Conservation (phyloP, 2,113 vertebrate species). For the Calyptomena viridis region DNA sequence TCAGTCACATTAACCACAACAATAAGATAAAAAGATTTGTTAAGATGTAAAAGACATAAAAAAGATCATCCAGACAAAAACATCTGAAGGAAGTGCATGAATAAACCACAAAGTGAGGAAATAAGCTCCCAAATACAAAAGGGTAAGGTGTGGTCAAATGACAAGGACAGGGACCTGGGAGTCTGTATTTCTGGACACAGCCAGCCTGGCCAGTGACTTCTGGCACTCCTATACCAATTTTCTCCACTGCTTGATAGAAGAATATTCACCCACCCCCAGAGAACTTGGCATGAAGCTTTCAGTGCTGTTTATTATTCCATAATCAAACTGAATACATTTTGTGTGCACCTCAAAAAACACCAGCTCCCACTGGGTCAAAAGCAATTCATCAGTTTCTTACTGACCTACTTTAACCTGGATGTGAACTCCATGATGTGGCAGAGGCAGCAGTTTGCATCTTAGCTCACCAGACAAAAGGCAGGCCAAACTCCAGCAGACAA, state of each 20-base stretch:
- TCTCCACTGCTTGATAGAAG: background rate
- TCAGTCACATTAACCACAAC: background rate
- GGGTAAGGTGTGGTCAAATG: background rate
- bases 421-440: background rate
- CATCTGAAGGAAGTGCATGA: background rate
- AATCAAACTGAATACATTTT: background rate
- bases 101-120: background rate
- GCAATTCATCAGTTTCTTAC: background rate
- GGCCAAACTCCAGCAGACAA: background rate
- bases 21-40: background rate
- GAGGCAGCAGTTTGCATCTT: background rate
- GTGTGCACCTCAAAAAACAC: background rate
- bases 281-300: background rate
- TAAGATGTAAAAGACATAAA: background rate
- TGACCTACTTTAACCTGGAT: constrained; percentile 32
- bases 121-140: background rate
- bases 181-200: background rate
- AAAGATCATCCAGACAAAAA: background rate
- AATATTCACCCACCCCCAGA: background rate
- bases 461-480: background rate
- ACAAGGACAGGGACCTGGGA: background rate
- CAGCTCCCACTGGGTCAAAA: constrained; percentile 13
- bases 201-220: background rate
- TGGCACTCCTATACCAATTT: background rate
- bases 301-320: background rate